Percentiles rank a stretch among this genome's conserved stretches.
phyloP scores from a whole-genome alignment of 2,113 vertebrate genomes.

The Edolisoma coerulescens region DNA sequence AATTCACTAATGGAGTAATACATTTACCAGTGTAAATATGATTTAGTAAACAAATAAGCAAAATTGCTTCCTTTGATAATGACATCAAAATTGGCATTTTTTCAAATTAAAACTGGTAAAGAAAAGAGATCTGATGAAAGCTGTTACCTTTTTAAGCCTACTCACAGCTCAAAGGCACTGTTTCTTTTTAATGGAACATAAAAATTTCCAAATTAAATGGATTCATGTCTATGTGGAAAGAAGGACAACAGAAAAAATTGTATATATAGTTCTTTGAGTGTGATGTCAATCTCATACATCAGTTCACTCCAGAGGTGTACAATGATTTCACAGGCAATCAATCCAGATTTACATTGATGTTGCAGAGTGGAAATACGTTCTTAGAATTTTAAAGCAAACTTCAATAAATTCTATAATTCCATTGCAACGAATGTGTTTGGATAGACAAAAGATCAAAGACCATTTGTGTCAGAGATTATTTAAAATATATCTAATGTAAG shows the following conservation, averaged over 20 bases:
- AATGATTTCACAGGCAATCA: neutral
- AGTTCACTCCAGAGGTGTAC: neutral
- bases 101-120: neutral
- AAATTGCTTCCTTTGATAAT: neutral
- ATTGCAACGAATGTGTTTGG: neutral
- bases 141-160: neutral
- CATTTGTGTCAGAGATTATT: neutral
- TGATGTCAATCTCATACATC: neutral
- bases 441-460: neutral
- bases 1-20: neutral
- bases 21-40: neutral
- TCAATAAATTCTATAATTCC: neutral
- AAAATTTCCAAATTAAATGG: neutral
- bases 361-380: neutral
- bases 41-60: neutral
- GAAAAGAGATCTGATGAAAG: neutral
- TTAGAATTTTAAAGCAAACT: neutral
- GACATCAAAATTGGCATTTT: neutral
- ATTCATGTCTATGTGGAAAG: neutral
- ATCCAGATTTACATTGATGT: neutral
- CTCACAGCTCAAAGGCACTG: neutral
- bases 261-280: neutral
- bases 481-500: neutral
- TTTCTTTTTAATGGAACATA: neutral
- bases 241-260: neutral